Evolutionary conservation across 2,888 invertebrate genomes (phyloP), one percentile per base, ranked within the genome.

Genomic region (Fissipunctia ypsillon): DNA sequence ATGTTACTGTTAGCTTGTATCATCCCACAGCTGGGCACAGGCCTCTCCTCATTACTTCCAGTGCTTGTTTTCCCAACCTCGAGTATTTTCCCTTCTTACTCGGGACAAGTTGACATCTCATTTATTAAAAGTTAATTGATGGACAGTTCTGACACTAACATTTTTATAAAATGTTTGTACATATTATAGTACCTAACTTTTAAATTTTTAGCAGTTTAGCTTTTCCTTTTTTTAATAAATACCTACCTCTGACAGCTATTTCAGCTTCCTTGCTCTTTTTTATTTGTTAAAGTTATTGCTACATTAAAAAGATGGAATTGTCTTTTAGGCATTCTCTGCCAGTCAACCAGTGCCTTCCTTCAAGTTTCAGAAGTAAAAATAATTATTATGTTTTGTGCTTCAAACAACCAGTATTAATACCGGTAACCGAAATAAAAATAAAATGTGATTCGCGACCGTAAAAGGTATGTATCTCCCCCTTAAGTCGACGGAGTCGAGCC

Each of bases 91-190:
- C 31, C 28, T 14, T 52, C n/a, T 65, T 3, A 48, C 7, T 10
- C 31, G 14, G 0, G 43, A 45, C 28, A 28, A 63, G 31, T 65
- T 54, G 71, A 66, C 65, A 61, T 38, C 28, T 35, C 54, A 35
- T 77, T 70, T 70, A 28, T 61, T 43, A 54, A 50, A 77, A 65
- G 35, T 54, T 35, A 65, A 77, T 77, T 77, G 65, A 77, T 12
- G 14, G 77, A 77, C 54, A 61, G 10, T 19, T 56, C 43, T 76
- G 69, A 35, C 76, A 69, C 48, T 22, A 43, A 50, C 50, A 50
- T 64, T 54, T 54, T 38, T n/a, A 52, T 45, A 25, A 65, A 74
- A 59, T 25, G 43, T 59, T 61, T 69, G n/a, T 63, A 43, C 48
- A 38, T 28, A 35, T 54, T 76, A 28, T n/a, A 76, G 45, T 10